Evolutionary conservation across 2,888 invertebrate species (phyloP), one percentile per base, ranked within the genome.

Genomic region (Ceriagrion tenellum): DNA sequence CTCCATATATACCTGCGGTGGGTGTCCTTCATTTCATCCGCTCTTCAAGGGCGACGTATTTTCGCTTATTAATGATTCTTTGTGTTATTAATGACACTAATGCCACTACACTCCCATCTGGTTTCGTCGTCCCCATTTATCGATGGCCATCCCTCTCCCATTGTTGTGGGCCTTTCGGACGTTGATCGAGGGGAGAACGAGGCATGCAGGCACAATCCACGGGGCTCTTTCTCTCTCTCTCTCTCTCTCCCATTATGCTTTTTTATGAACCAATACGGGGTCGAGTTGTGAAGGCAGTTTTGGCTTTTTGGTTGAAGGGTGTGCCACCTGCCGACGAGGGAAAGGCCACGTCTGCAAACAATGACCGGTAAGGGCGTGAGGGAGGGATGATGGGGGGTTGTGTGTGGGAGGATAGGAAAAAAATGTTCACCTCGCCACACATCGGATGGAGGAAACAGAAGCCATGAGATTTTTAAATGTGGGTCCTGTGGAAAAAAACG

Each of bases 61-160:
- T 55, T 89, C 89, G 89, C 26, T 89, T 89, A 89, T 89, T 89
- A 89, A 55, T 55, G 89, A 47, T 89, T 55, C 89, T 26, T 89
- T 55, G 55, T 89, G 55, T 89, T 47, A 55, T 89, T 89, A 89
- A 89, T 89, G 89, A 55, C 89, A n/a, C n/a, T 55, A 55, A 55
- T 55, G 23, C 55, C 47, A 55, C 89, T n/a, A 47, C 81, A 55
- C 55, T 59, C 59, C 2, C 89, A 89, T 89, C 89, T 89, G 89
- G 55, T 89, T 55, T 55, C 55, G 89, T 89, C 89, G 55, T 26
- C 26, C 89, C 55, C 26, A 55, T 47, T 89, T 35, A 47, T n/a
- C 47, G 89, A 47, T 47, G 47, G 89, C 47, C 89, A 26, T 40
- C 26, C 89, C 55, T 89, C n/a, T 55, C 55, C 13, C n/a, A 55